phyloP scores from a whole-genome alignment of 1,140 invertebrate species.

The Camponotus vicinus region DNA sequence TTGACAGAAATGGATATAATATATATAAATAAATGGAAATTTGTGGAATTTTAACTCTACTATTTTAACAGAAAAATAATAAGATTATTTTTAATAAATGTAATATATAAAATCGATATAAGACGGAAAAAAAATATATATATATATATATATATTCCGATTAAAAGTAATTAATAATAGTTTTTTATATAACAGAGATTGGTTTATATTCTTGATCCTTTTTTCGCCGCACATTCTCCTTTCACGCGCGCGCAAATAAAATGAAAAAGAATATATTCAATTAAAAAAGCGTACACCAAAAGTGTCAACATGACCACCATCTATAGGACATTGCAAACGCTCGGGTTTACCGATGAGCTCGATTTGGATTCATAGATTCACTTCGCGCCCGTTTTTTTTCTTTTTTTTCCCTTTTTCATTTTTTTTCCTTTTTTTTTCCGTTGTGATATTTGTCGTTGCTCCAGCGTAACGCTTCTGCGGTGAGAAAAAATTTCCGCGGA shows the following conservation, averaged over 20 bases:
- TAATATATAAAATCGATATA: neutral
- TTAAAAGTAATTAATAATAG: constrained; percentile 10
- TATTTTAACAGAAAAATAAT: neutral
- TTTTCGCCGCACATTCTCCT: neutral
- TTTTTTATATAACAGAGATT: neutral
- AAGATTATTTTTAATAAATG: constrained; percentile 20
- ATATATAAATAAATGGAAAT: constrained; percentile 26
- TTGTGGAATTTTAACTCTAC: neutral
- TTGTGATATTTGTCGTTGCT: constrained; percentile 54
- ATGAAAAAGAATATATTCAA: constrained; percentile 34
- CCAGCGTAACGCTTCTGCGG: neutral
- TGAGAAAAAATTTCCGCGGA: constrained; percentile 12
- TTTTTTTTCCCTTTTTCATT: constrained; percentile 26
- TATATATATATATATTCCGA: neutral
- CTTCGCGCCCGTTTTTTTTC: constrained; percentile 38
- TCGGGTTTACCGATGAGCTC: constrained; percentile 37
- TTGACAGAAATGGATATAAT: constrained; percentile 19
- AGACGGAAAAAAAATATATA: neutral
- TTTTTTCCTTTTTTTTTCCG: neutral
- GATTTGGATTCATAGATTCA: constrained; percentile 60
- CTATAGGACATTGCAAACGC: constrained; percentile 28
- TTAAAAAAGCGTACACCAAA: constrained; percentile 47
- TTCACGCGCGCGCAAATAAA: neutral
- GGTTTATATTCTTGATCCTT: neutral
- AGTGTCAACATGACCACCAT: constrained; percentile 52